phyloP scores from a whole-genome alignment of 2,888 invertebrate species.

The Parnassius smintheus region DNA sequence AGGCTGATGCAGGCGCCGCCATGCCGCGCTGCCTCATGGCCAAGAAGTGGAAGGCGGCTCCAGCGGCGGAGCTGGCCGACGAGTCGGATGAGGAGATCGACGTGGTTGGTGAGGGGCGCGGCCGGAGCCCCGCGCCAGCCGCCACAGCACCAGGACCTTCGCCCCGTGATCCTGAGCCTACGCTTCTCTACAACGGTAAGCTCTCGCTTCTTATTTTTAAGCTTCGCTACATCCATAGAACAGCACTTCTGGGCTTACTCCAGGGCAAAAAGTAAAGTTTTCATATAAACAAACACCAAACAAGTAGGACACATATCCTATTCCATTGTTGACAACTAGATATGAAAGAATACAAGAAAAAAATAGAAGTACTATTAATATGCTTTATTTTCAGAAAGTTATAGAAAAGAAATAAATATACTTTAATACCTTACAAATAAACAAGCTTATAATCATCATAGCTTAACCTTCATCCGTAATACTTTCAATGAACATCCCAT shows the following conservation, averaged over 20 bases:
- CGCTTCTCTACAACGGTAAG: conserved; percentile 90
- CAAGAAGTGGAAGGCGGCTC: conserved; percentile 94
- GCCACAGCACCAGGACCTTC: conserved; percentile 85
- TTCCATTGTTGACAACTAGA: background rate
- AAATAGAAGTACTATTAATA: background rate
- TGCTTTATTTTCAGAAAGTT: too few relatives aligned
- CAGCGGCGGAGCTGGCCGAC: conserved; percentile 82
- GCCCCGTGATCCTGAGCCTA: conserved; percentile 85
- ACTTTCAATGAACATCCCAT: background rate
- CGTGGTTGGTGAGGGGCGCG: conserved; percentile 90
- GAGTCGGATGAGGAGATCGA: conserved; percentile 90
- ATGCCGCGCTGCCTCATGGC: conserved; percentile 98
- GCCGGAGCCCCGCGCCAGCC: conserved; percentile 76
- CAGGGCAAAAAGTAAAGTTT: background rate
- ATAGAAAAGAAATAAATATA: too few relatives aligned
- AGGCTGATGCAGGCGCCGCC: conserved; percentile 81
- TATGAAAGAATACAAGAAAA: background rate
- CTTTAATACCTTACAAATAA: too few relatives aligned
- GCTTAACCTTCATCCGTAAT: too few relatives aligned
- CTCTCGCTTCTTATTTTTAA: conserved; percentile 25
- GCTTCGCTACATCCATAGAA: background rate
- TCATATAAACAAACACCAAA: too few relatives aligned
- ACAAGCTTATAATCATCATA: too few relatives aligned
- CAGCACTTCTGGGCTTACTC: background rate
- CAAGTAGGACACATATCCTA: background rate